Base-by-base conservation (phyloP, 1,140 invertebrate genomes). In the Drosophila subobscura region DNA sequence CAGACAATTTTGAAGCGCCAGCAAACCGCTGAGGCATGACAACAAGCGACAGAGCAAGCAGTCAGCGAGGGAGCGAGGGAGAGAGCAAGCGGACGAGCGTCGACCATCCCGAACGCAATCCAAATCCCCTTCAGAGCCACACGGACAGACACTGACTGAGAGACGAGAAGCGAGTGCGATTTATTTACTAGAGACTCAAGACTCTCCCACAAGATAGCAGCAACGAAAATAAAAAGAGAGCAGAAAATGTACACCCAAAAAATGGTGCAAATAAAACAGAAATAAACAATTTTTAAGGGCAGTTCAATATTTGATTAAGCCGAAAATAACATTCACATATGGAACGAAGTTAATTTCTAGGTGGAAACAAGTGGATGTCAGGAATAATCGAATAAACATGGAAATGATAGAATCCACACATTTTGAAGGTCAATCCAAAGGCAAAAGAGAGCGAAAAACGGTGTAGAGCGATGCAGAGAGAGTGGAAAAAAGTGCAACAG, bases 131-230 rank as follows among this genome's bases (percentile, higher is more conserved):
- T 29, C 40, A 5, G 41, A 46, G 20, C 10, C 20, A 12, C 20
- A 12, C 20, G 22, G 23, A n/a, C 53, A 57, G 47, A 37, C 33
- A 33, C 41, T 55, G 37, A 41, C 45, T 50, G 46, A 25, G 46
- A 25, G 33, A 22, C 47, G 51, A 25, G 29, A 42, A 14, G 16
- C 20, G 10, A 55, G 41, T 59, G 51, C 80, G 45, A 83, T 79
- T 79, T 84, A 83, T 79, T 84, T 72, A 76, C 72, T 76, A 79
- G 79, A 85, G 79, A 84, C 72, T 76, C 79, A 45, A 73, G 71
- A 76, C 71, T 46, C 56, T 46, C 56, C 45, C 58, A 64, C 47
- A 67, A 68, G 54, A 20, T 55, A 25, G 25, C 25, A 47, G 27
- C 47, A 37, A 49, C 10, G 49, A 56, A 22, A 51, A 12, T 6